Percentiles rank a stretch among this genome's conserved stretches.
These are phyloP conservation scores for Trachurus trachurus DNA, from an alignment of 2,797 vertebrate genomes.

Conservation along the genomic window DNA sequence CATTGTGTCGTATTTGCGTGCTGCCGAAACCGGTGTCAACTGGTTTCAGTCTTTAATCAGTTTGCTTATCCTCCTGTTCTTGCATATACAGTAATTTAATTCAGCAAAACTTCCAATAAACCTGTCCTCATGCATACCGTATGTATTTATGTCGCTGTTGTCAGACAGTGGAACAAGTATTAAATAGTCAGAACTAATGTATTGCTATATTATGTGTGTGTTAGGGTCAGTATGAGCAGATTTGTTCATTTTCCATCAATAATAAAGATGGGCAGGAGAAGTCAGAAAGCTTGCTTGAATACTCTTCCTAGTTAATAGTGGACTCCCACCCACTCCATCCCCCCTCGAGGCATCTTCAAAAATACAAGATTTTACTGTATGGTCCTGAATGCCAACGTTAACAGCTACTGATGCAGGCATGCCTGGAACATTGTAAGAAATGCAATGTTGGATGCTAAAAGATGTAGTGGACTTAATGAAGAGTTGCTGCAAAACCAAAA, in stretches of 20 bases:
- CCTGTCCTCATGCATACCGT: no score
- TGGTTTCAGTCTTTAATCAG: no score
- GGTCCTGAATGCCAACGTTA: constrained; percentile 41
- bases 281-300: constrained; percentile 8
- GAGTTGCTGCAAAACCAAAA: constrained; percentile 55
- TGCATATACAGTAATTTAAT: no score
- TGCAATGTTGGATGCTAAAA: constrained; percentile 61
- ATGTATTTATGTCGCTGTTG: no score
- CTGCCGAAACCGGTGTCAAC: no score
- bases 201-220: neutral
- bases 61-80: no score
- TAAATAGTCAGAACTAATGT: neutral
- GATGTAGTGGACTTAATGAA: constrained; percentile 66
- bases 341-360: constrained; percentile 35
- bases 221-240: neutral
- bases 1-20: no score
- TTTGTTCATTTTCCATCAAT: constrained; percentile 9
- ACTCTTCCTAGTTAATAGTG: constrained; percentile 8
- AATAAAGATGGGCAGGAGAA: neutral
- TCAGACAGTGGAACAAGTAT: no score
- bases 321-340: constrained; percentile 15
- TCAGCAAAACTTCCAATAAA: no score
- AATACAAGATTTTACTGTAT: constrained; percentile 9
- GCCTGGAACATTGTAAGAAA: constrained; percentile 44
- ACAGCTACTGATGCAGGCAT: constrained; percentile 43